Evolutionary conservation across 2,888 invertebrate genomes (phyloP), one percentile per base, ranked within the genome.

Genomic region (Gibbula magus): DNA sequence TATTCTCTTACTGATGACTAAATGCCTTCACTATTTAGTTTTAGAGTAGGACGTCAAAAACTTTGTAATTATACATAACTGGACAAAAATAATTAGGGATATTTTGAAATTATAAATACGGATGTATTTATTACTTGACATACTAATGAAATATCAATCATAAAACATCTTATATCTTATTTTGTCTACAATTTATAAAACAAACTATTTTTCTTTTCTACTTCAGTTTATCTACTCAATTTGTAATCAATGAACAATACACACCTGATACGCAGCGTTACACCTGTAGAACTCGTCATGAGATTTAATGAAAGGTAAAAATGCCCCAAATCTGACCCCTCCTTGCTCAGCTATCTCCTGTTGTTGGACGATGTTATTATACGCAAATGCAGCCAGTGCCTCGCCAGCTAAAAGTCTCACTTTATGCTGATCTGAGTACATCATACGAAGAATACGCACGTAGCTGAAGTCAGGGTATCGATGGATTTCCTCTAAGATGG

Each of bases 191-290:
- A n/a, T n/a, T n/a, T n/a, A n/a, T n/a, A n/a, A n/a, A n/a, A n/a
- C n/a, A n/a, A n/a, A n/a, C n/a, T n/a, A n/a, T n/a, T n/a, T n/a
- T n/a, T n/a, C n/a, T n/a, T n/a, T n/a, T n/a, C n/a, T n/a, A n/a
- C n/a, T n/a, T n/a, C n/a, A n/a, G n/a, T n/a, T 45, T 45, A 45
- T 1, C 4, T 35, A 10, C 13, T 45, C 13, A 1, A 45, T 13
- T 10, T 10, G 13, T 1, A 45, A 10, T 45, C 45, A 8, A 45
- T 45, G n/a, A n/a, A 10, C 35, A 45, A 45, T 45, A 45, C 81
- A 81, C 78, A 92, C 92, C 92, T 92, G 93, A 83, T 91, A 93
- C 2, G 92, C 92, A 22, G 91, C 90, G 81, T 89, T 85, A 75
- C 92, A 92, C 78, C 92, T 85, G 83, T 87, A 89, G 76, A 80